Evolutionary conservation across 2,113 vertebrate species (phyloP).

Genomic region (Phylloscopus whistleri): DNA sequence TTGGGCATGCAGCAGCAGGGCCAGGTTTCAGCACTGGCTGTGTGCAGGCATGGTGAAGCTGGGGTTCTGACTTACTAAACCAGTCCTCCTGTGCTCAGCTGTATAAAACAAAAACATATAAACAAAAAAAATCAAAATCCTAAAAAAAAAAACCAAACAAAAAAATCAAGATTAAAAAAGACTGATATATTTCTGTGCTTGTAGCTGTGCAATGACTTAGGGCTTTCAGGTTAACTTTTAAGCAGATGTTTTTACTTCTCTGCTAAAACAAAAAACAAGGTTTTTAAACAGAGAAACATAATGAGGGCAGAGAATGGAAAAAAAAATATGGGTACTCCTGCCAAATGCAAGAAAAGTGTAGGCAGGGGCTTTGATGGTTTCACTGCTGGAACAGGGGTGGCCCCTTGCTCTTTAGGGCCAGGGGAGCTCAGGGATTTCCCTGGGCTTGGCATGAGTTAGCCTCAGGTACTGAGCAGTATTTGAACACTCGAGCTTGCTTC

Average conservation of each 20-base stretch:
- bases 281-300: background rate
- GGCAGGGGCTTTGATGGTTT: background rate
- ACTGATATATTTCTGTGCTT: background rate
- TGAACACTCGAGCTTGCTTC: background rate
- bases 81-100: background rate
- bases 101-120: background rate
- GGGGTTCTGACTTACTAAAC: background rate
- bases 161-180: background rate
- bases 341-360: background rate
- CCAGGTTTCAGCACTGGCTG: background rate
- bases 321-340: background rate
- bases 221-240: background rate
- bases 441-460: background rate
- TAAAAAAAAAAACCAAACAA: background rate
- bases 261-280: background rate
- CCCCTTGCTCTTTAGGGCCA: background rate
- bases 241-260: background rate
- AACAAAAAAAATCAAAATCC: background rate
- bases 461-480: background rate
- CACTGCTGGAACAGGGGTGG: background rate
- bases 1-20: rapidly evolving
- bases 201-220: background rate
- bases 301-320: background rate
- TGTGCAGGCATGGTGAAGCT: rapidly evolving
- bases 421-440: background rate